Base-by-base conservation (phyloP, 2,888 invertebrate species). In the Nesidiocoris tenuis region DNA sequence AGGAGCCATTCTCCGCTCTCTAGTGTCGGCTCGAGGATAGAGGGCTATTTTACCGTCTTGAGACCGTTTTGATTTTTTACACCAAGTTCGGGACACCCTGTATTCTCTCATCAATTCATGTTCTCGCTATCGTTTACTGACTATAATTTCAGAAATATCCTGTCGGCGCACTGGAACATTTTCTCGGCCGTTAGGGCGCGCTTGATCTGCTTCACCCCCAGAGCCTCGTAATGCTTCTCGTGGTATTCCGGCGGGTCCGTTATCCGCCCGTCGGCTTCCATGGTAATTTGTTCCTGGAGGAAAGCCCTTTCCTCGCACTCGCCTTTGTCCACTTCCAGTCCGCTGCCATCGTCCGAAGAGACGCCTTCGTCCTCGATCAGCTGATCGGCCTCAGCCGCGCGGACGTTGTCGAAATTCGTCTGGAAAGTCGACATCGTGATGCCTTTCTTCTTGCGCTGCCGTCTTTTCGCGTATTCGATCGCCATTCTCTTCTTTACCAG, bases 111-210 rank as follows among this genome's bases (percentile, higher is more conserved):
- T n/a, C n/a, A n/a, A n/a, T n/a, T n/a, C n/a, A n/a, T n/a, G n/a
- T n/a, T n/a, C n/a, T n/a, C n/a, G n/a, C n/a, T n/a, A n/a, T n/a
- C n/a, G n/a, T n/a, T n/a, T n/a, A n/a, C n/a, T 70, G 59, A 70
- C 25, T 23, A 63, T 1, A 74, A 21, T 63, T 74, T 74, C 1
- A 63, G 23, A 39, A 74, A 74, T 21, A 74, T 63, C 1, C 74
- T 22, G 21, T 74, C 64, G 16, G 74, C 74, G n/a, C 54, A 39
- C 21, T 74, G 61, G 57, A 22, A 74, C 74, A 74, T 74, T 54
- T 57, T 64, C n/a, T 74, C 64, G 1, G 64, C 64, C 0, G 74
- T 74, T 18, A 64, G 54, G 12, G 74, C 64, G n/a, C 55, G 74
- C 19, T 54, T 24, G 56, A 74, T 61, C 56, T 74, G 74, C 9